Base-by-base conservation (phyloP, 2,113 vertebrate species). In the Mesitornis unicolor region DNA sequence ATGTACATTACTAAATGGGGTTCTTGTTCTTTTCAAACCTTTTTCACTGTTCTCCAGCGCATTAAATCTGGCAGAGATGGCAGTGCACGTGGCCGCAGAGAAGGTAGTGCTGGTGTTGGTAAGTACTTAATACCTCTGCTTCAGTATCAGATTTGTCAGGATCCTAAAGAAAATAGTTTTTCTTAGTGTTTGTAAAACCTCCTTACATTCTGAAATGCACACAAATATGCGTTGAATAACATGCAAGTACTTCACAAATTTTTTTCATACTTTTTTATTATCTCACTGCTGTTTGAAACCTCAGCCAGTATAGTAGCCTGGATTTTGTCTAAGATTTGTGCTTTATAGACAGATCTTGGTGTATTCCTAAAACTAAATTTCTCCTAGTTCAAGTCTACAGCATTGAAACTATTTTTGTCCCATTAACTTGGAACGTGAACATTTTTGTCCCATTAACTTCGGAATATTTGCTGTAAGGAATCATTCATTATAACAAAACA, bases 1-100 rank as follows among this genome's bases (percentile, higher is more conserved):
- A 47, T 18, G 6, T 54, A 18, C 70, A 26, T 86, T 50, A n/a
- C 40, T 94, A 89, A 95, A 43, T 79, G 42, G 5, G 4, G 3
- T 14, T 91, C 45, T 91, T 85, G 29, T 61, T 71, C 67, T 69
- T 95, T 90, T 69, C 57, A 61, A 96, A 83, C 26, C 5, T 90
- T 73, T 95, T 40, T 75, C 70, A 54, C 76, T 94, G 13, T 89
- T 33, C 35, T 93, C 21, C 94, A 99, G 99, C 98, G 99, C 89
- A 95, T 99, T 74, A 99, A 98, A 87, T 99, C 99, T 3, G 99
- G 99, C 57, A 98, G 99, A 88, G 99, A 99, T 50, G 96, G 98
- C 97, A 99, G 98, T 1, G 98, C 98, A 38, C 98, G 98, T 9
- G 77, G 98, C 84, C 98, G 97, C 65, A 98, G 98, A 97, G 99